Evolutionary conservation across 2,797 vertebrate species (phyloP).

Genomic region (Eremophila alpestris): DNA sequence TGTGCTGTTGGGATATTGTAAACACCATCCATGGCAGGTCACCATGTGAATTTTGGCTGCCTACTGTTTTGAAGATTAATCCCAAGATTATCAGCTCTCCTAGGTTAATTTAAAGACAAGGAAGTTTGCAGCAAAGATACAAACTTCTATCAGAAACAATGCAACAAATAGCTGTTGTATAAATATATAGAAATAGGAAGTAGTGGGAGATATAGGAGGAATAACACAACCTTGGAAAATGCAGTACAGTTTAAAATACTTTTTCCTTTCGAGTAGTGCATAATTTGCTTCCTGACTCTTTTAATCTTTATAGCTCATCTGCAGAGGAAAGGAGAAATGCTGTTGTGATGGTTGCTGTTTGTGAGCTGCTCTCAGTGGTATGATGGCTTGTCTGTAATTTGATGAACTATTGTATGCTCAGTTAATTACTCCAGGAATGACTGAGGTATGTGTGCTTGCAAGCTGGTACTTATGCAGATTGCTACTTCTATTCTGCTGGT

Average conservation of each 20-base stretch:
- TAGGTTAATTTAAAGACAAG: background rate
- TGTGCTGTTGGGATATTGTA: background rate
- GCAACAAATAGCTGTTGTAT: background rate
- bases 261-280: background rate
- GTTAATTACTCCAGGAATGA: conserved; percentile 40
- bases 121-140: conserved; percentile 21
- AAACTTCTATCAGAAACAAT: background rate
- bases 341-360: background rate
- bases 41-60: background rate
- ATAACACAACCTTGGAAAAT: background rate
- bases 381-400: conserved; percentile 40
- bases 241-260: background rate
- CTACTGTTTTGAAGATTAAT: background rate
- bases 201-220: background rate
- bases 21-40: background rate
- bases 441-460: conserved; percentile 17
- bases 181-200: background rate
- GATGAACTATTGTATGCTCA: conserved; percentile 43
- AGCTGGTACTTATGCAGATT: conserved; percentile 42
- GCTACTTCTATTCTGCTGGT: conserved; percentile 59
- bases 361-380: background rate
- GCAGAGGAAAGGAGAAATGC: background rate
- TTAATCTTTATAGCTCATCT: conserved; percentile 40
- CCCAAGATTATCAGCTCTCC: background rate
- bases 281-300: conserved; percentile 30